A percentile compares a stretch with the other conserved stretches of the same genome.
Conservation (phyloP, 2,888 invertebrate genomes). For the Nomada fabriciana region DNA sequence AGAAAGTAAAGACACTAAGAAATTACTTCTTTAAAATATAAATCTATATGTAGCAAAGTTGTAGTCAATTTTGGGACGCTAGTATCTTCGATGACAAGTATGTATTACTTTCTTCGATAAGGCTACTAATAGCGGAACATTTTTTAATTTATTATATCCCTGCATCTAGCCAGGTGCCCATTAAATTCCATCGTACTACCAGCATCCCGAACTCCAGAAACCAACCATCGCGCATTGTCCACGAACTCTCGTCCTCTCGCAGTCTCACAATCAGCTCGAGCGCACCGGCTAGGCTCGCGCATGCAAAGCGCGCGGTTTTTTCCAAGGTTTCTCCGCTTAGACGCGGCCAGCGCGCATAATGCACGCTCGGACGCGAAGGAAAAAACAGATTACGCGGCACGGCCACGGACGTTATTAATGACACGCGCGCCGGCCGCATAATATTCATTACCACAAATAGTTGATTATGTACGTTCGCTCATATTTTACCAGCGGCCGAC, state of each 20-base stretch:
- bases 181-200: neutral
- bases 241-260: neutral
- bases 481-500: constrained; percentile 82
- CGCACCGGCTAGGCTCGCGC: constrained; percentile 6
- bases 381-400: constrained; percentile 69
- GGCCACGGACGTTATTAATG: constrained; percentile 80
- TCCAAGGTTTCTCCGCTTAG: constrained; percentile 56
- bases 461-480: constrained; percentile 82
- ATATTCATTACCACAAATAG: constrained; percentile 84
- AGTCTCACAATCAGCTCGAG: neutral
- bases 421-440: constrained; percentile 80
- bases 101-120: no score
- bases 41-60: no score
- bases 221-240: neutral
- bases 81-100: no score
- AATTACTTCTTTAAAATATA: no score
- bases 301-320: constrained; percentile 42
- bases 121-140: no score
- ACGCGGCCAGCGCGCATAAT: constrained; percentile 50
- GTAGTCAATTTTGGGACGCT: no score
- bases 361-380: constrained; percentile 41
- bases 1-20: no score
- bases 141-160: no score
- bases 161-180: no score
- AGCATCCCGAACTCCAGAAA: no score